Percentiles rank a stretch among this genome's conserved stretches.
Conservation (phyloP, 1,140 invertebrate genomes). For the Drosophila seguyi region DNA sequence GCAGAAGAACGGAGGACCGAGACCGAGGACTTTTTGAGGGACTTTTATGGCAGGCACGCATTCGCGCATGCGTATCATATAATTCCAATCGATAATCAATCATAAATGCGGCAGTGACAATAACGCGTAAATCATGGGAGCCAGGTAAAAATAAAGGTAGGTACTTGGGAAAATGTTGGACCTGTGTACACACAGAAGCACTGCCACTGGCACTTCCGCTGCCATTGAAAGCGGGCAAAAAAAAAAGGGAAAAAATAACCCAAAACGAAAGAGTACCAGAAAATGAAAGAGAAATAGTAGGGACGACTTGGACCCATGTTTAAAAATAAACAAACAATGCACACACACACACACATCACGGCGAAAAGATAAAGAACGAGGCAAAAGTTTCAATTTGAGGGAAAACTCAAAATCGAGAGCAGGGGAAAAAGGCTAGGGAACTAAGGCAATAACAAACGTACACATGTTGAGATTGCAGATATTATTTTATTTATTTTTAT, state of each 20-base stretch:
- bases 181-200: conserved; percentile 33
- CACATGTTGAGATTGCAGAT: conserved; percentile 79
- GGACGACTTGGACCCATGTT: conserved; percentile 58
- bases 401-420: conserved; percentile 47
- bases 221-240: conserved; percentile 63
- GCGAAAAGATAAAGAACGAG: conserved; percentile 54
- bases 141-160: conserved; percentile 46
- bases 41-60: conserved; percentile 71
- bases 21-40: conserved; percentile 4
- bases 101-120: conserved; percentile 82
- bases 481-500: conserved; percentile 82
- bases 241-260: background rate
- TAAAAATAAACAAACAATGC: conserved; percentile 81
- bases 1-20: conserved; percentile 10
- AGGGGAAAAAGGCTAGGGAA: conserved; percentile 17
- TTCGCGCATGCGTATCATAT: conserved; percentile 82
- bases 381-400: conserved; percentile 53
- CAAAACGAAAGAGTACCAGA: conserved; percentile 24
- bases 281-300: conserved; percentile 19
- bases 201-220: conserved; percentile 61
- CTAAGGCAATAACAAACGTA: conserved; percentile 53
- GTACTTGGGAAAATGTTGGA: conserved; percentile 31
- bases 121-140: conserved; percentile 78
- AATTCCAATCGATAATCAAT: conserved; percentile 84
- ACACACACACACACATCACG: conserved; percentile 52